These are phyloP conservation scores for Eristalis pertinax DNA, from an alignment of 2,888 invertebrate species.

Conservation along the genomic window DNA sequence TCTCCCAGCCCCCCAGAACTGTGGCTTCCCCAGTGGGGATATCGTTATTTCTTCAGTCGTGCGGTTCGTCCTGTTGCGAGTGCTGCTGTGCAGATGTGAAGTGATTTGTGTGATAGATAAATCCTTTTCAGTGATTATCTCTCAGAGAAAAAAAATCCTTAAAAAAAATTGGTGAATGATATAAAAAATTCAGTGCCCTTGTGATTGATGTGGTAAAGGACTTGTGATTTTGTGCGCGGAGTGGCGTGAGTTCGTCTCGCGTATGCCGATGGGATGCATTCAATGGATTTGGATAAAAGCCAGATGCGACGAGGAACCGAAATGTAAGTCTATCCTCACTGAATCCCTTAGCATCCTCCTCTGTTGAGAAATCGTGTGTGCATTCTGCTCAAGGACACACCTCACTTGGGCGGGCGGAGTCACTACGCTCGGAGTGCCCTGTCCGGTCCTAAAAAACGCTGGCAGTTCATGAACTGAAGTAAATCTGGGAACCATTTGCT, in stretches of 20 bases:
- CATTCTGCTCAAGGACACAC: not conserved
- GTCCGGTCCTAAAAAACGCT: not conserved
- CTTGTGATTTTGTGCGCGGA: not conserved
- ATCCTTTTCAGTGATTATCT: slow-evolving; percentile 47
- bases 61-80: not conserved
- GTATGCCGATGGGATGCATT: not conserved
- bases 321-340: not conserved
- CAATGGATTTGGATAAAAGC: not conserved
- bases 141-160: not conserved
- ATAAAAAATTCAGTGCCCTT: not conserved
- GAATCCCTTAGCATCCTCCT: not conserved
- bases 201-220: not conserved
- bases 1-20: not conserved
- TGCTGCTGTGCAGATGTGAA: not conserved
- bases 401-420: not conserved
- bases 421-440: not conserved
- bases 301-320: not conserved
- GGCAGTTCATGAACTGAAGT: not conserved
- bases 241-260: not conserved
- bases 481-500: not conserved
- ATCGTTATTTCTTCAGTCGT: not conserved
- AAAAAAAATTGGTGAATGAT: not conserved
- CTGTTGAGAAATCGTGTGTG: not conserved
- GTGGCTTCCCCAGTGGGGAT: not conserved
- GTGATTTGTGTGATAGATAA: not conserved